Base-by-base conservation (phyloP, 1,140 invertebrate species). In the Portunus trituberculatus region DNA sequence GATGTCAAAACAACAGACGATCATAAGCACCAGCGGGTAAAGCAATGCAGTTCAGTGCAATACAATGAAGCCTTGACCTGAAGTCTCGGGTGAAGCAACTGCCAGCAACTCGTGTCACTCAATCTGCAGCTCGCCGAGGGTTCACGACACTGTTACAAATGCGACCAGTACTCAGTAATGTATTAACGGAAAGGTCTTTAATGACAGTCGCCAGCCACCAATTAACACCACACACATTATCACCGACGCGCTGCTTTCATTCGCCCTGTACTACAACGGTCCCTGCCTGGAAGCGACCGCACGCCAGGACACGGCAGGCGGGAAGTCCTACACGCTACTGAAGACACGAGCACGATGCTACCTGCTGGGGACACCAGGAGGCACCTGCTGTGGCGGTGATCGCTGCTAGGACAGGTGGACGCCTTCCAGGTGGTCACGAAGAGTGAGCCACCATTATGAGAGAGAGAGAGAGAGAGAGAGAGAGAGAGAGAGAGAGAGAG, bases 401-500 rank as follows among this genome's bases (percentile, higher is more conserved):
- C 67, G 20, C 16, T n/a, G 16, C 67, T n/a, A 25, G 4, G 67
- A 25, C 67, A n/a, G 20, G 25, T n/a, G 25, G 67, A n/a, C 1
- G 67, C 67, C 67, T n/a, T n/a, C 12, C 20, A 7, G 52, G 25
- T 76, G 67, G 67, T n/a, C 67, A 76, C 20, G 67, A 76, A 76
- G 1, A 76, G 67, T 25, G 20, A 20, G 39, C 39, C n/a, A 45
- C 87, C 31, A 89, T 48, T 7, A 46, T 28, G 86, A 87, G 86
- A 89, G 86, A 87, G 86, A 87, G 86, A 87, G 86, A 87, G 86
- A 87, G 86, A 87, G 86, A 76, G 52, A 92, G 91, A 76, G 90
- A 89, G 32, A 89, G 87, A 89, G 86, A 87, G 86, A 87, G 86
- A 87, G 86, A 87, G 86, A 87, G 86, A 87, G 86, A 92, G 86